A percentile compares a stretch with the other conserved stretches of the same genome.
phyloP scores from a whole-genome alignment of 2,797 vertebrate species.

The Pipistrellus pipistrellus region DNA sequence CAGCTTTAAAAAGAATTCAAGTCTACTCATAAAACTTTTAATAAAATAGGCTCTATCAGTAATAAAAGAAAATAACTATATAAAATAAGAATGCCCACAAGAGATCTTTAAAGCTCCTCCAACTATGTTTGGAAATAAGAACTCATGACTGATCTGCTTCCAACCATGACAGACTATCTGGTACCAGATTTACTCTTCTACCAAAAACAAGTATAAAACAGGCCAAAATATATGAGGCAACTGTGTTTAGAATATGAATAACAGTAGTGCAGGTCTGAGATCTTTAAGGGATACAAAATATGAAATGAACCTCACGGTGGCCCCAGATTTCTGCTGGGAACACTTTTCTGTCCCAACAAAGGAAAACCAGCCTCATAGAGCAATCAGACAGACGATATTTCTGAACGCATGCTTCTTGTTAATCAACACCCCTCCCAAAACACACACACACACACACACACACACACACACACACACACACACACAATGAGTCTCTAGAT shows the following conservation, averaged over 20 bases:
- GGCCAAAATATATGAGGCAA: slow-evolving; percentile 26
- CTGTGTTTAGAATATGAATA: slow-evolving; percentile 8
- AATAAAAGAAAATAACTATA: slow-evolving; percentile 16
- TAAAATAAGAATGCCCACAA: slow-evolving; percentile 51
- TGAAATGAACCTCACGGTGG: neutral
- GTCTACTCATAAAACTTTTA: slow-evolving; percentile 70
- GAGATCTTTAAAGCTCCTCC: slow-evolving; percentile 47
- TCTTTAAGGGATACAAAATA: slow-evolving; percentile 6
- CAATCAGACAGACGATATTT: slow-evolving; percentile 10
- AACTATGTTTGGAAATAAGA: slow-evolving; percentile 64
- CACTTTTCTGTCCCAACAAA: neutral
- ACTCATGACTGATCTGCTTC: slow-evolving; percentile 52
- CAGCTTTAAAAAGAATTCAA: slow-evolving; percentile 63
- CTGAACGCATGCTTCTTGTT: neutral
- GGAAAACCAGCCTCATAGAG: neutral
- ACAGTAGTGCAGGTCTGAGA: neutral
- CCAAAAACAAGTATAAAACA: slow-evolving; percentile 33
- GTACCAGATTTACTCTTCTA: slow-evolving; percentile 30
- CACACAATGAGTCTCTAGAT: neutral
- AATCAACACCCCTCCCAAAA: neutral
- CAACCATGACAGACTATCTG: slow-evolving; percentile 23
- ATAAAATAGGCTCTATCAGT: slow-evolving; percentile 58
- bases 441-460: neutral
- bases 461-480: neutral
- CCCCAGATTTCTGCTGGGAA: slow-evolving; percentile 23